phyloP scores from a whole-genome alignment of 2,113 vertebrate genomes.

The Poecilia latipinna region DNA sequence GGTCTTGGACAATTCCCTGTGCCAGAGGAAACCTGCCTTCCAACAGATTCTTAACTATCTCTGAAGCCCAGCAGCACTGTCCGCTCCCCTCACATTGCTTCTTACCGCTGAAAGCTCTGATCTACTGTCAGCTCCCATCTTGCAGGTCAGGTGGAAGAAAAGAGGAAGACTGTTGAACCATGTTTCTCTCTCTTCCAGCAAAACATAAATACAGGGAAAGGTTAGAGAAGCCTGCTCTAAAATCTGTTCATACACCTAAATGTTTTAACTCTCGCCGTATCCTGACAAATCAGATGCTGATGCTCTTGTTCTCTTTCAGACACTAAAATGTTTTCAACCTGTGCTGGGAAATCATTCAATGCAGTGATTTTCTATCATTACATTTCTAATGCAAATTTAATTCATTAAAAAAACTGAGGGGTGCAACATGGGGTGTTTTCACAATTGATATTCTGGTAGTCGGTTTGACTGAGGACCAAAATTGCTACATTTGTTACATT shows the following conservation, averaged over 20 bases:
- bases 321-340: neutral
- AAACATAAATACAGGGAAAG: neutral
- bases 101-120: constrained; percentile 54
- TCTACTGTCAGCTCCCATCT: constrained; percentile 62
- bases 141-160: constrained; percentile 58
- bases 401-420: no score
- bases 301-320: no score
- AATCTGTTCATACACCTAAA: neutral
- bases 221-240: neutral
- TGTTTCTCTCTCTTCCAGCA: constrained; percentile 1
- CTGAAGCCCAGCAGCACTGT: constrained; percentile 1
- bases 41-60: constrained; percentile 28
- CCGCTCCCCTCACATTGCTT: constrained; percentile 6
- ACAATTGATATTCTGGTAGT: no score
- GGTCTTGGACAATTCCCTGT: constrained; percentile 22
- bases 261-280: neutral
- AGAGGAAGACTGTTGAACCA: constrained; percentile 35
- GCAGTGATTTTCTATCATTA: neutral
- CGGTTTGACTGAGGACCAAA: no score
- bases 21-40: constrained; percentile 20
- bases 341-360: neutral
- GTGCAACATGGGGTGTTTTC: no score
- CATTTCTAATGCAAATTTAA: no score
- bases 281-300: neutral
- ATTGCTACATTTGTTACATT: no score